phyloP scores from a whole-genome alignment of 2,797 vertebrate species.

The Phrynocephalus guinanensis region DNA sequence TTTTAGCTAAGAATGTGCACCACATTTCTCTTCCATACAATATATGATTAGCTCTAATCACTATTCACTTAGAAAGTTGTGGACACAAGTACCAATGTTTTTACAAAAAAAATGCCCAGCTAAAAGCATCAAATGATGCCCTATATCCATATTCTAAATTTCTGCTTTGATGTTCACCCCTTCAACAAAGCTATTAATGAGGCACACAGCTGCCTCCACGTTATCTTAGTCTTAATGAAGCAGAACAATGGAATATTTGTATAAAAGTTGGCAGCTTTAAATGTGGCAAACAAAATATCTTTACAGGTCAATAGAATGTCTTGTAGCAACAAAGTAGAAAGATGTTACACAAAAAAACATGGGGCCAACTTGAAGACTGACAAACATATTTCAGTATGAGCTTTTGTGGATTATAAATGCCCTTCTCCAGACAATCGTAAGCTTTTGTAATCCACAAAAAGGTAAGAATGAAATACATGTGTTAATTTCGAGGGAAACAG shows the following conservation, averaged over 20 bases:
- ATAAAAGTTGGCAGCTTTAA: constrained; percentile 37
- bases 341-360: fast-evolving
- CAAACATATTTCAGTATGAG: too few species aligned
- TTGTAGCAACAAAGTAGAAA: constrained; percentile 34
- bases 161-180: not conserved
- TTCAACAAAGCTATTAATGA: not conserved
- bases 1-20: not conserved
- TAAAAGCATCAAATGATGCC: constrained; percentile 8
- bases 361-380: not conserved
- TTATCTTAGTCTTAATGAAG: constrained; percentile 16
- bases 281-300: constrained; percentile 31
- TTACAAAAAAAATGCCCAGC: constrained; percentile 1
- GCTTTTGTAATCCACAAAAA: not conserved
- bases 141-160: constrained; percentile 12
- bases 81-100: constrained; percentile 13
- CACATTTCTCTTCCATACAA: not conserved
- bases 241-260: constrained; percentile 27
- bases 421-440: not conserved
- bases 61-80: not conserved
- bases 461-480: not conserved
- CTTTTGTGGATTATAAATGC: not conserved
- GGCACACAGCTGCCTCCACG: constrained; percentile 19
- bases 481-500: too few species aligned
- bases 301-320: constrained; percentile 38
- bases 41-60: not conserved